Evolutionary conservation across 2,888 invertebrate species (phyloP).

Genomic region (Drosophila mercatorum): DNA sequence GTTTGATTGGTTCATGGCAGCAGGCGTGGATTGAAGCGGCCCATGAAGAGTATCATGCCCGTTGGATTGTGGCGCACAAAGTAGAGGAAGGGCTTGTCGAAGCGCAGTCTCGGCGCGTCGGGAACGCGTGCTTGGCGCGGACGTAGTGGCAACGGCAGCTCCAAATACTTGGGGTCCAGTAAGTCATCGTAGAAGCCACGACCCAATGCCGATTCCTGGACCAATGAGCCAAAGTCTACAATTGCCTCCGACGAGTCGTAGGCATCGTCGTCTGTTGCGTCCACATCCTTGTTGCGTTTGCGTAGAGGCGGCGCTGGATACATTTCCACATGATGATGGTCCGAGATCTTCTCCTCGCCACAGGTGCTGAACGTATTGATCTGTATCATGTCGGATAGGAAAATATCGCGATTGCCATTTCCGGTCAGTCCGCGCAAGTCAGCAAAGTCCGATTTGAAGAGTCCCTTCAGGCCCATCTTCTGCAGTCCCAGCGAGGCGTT

Average conservation of each 20-base stretch:
- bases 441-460: slow-evolving; percentile 91
- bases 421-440: slow-evolving; percentile 94
- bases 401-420: slow-evolving; percentile 90
- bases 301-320: slow-evolving; percentile 90
- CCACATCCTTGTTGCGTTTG: slow-evolving; percentile 85
- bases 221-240: slow-evolving; percentile 82
- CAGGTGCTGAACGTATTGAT: slow-evolving; percentile 93
- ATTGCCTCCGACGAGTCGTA: slow-evolving; percentile 80
- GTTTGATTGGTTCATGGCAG: slow-evolving; percentile 87
- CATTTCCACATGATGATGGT: slow-evolving; percentile 92
- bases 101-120: slow-evolving; percentile 90
- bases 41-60: slow-evolving; percentile 95
- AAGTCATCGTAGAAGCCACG: slow-evolving; percentile 89
- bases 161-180: slow-evolving; percentile 85
- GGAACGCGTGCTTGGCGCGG: slow-evolving; percentile 90
- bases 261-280: slow-evolving; percentile 71
- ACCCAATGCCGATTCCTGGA: slow-evolving; percentile 87
- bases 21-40: slow-evolving; percentile 93
- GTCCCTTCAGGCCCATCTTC: slow-evolving; percentile 92
- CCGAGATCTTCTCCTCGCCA: slow-evolving; percentile 89
- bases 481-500: slow-evolving; percentile 92
- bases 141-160: slow-evolving; percentile 88
- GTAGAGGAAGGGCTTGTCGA: slow-evolving; percentile 95
- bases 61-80: slow-evolving; percentile 95
- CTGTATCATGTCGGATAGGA: slow-evolving; percentile 93